These are phyloP conservation scores for Ibycter americanus DNA, from an alignment of 2,797 vertebrate genomes.

Conservation along the genomic window DNA sequence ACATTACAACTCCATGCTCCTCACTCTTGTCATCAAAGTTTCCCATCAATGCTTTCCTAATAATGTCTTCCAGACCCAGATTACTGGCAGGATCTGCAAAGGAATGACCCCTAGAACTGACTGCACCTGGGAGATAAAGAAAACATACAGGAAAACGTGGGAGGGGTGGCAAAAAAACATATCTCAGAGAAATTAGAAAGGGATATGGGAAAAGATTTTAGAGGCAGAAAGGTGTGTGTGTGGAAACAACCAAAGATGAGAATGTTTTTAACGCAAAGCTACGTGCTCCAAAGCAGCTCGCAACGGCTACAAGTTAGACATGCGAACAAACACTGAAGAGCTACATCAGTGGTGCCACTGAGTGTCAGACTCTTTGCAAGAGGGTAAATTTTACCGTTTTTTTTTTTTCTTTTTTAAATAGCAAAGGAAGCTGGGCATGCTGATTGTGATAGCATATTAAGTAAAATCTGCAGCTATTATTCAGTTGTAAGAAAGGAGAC, in stretches of 20 bases:
- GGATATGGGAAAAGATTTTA: background rate
- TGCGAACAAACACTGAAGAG: background rate
- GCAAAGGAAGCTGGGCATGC: background rate
- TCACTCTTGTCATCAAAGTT: slow-evolving; percentile 94
- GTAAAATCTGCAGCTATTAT: background rate
- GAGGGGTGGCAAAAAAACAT: background rate
- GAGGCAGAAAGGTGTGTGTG: background rate
- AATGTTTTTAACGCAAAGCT: background rate
- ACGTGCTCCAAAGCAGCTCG: background rate
- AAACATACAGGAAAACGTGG: slow-evolving; percentile 1
- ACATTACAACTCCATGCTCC: slow-evolving; percentile 83
- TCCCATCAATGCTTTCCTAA: slow-evolving; percentile 98
- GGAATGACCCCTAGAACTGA: slow-evolving; percentile 92
- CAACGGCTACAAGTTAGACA: background rate
- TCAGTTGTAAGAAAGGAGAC: background rate
- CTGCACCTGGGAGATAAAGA: slow-evolving; percentile 79
- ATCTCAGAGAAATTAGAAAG: background rate
- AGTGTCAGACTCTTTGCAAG: background rate
- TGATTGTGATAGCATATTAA: background rate
- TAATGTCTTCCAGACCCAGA: slow-evolving; percentile 97
- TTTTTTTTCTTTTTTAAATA: background rate
- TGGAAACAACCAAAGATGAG: background rate
- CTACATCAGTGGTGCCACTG: background rate
- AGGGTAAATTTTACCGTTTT: background rate
- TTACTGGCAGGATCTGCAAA: slow-evolving; percentile 97